These are phyloP conservation scores for Hirtodrosophila cameraria DNA, from an alignment of 2,888 invertebrate species.

Conservation along the genomic window DNA sequence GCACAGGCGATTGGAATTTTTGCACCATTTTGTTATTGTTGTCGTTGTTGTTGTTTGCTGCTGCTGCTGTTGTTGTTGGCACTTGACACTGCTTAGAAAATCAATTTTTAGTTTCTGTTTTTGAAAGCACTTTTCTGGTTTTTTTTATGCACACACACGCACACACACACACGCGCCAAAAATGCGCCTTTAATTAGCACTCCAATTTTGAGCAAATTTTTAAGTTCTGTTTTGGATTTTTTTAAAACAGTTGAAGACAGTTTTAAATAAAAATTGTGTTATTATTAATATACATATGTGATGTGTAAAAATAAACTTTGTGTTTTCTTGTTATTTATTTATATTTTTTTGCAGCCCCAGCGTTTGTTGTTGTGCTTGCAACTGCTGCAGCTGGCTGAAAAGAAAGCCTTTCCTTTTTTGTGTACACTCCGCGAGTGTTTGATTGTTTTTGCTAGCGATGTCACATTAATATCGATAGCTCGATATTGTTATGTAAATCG, in stretches of 20 bases:
- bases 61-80: slow-evolving; percentile 36
- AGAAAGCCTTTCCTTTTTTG: slow-evolving; percentile 59
- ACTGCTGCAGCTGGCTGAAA: slow-evolving; percentile 63
- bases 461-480: slow-evolving; percentile 9
- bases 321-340: slow-evolving; percentile 19
- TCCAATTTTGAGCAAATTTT: slow-evolving; percentile 22
- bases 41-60: slow-evolving; percentile 25
- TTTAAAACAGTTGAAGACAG: slow-evolving; percentile 12
- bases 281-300: background rate
- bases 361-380: slow-evolving; percentile 53
- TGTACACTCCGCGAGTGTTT: slow-evolving; percentile 51
- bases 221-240: slow-evolving; percentile 20
- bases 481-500: slow-evolving; percentile 8
- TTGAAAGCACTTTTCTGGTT: slow-evolving; percentile 40
- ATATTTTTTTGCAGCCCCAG: slow-evolving; percentile 48
- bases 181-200: slow-evolving; percentile 27
- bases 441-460: slow-evolving; percentile 28
- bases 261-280: slow-evolving; percentile 12
- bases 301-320: slow-evolving; percentile 11
- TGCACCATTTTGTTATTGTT: slow-evolving; percentile 90
- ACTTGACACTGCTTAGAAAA: slow-evolving; percentile 64
- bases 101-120: slow-evolving; percentile 46
- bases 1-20: slow-evolving; percentile 96
- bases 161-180: slow-evolving; percentile 32
- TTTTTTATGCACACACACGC: slow-evolving; percentile 17